A percentile compares a stretch with the other conserved stretches of the same genome.
Conservation (phyloP, 1,140 invertebrate species). For the Aphelinus certus region DNA sequence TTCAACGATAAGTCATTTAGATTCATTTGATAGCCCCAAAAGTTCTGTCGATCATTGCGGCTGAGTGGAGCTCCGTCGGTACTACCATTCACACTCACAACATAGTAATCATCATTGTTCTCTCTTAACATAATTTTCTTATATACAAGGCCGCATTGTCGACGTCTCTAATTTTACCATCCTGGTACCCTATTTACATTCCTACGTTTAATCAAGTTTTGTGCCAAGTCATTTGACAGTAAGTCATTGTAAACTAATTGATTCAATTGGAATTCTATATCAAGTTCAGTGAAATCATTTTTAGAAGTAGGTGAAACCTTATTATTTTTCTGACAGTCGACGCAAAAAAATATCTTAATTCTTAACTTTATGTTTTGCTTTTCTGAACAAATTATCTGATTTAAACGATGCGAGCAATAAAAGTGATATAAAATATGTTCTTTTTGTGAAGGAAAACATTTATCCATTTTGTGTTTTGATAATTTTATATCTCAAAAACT, state of each 20-base stretch:
- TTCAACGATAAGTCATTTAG: constrained; percentile 38
- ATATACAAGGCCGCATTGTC: not conserved
- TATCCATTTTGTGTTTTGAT: constrained; percentile 8
- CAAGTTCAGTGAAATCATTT: not conserved
- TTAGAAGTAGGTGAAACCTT: not conserved
- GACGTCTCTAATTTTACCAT: too few relatives aligned
- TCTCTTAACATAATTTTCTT: not conserved
- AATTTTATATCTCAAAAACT: constrained; percentile 1
- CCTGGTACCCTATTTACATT: too few relatives aligned
- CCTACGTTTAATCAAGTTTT: not conserved
- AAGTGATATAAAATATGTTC: not conserved
- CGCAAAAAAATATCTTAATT: not conserved
- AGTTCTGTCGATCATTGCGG: constrained; percentile 31
- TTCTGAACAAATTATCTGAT: not conserved
- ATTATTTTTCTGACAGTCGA: not conserved
- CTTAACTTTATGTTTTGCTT: not conserved
- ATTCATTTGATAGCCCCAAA: constrained; percentile 36
- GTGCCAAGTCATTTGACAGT: not conserved
- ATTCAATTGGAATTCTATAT: not conserved
- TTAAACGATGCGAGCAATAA: not conserved
- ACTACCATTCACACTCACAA: constrained; percentile 27
- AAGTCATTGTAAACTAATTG: not conserved
- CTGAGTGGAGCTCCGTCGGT: constrained; percentile 39
- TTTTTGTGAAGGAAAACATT: not conserved
- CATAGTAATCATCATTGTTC: not conserved